Evolutionary conservation across 2,113 vertebrate species (phyloP).

Genomic region (Trochalopteron elliotii): DNA sequence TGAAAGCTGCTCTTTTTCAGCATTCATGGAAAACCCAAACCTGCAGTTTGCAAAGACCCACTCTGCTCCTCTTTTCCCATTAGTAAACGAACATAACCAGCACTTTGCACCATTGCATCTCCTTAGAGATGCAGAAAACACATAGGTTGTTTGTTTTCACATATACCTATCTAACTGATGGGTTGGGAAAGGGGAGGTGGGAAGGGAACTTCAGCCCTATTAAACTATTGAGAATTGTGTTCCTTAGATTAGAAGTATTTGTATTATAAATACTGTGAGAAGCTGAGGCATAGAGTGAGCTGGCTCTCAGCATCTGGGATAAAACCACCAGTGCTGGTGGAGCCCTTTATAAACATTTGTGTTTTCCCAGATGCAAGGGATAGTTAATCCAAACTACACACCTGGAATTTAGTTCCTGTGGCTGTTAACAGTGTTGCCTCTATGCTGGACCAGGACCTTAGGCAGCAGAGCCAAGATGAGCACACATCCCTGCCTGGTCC

Average conservation of each 20-base stretch:
- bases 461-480: fast-evolving
- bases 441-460: fast-evolving
- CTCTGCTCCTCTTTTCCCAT: not conserved
- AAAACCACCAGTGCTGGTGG: not conserved
- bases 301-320: not conserved
- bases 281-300: not conserved
- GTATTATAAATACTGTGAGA: not conserved
- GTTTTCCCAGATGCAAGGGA: not conserved
- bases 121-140: slow-evolving; percentile 52
- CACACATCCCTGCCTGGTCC: not conserved
- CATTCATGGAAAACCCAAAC: not conserved
- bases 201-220: slow-evolving; percentile 47
- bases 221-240: slow-evolving; percentile 27
- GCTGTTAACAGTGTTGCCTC: not conserved
- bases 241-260: slow-evolving; percentile 34
- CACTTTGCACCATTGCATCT: slow-evolving; percentile 23
- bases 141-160: slow-evolving; percentile 66
- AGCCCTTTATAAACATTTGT: slow-evolving; percentile 6
- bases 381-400: not conserved
- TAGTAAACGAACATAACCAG: not conserved
- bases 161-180: slow-evolving; percentile 64
- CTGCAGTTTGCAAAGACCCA: not conserved
- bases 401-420: not conserved
- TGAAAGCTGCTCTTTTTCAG: not conserved
- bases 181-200: slow-evolving; percentile 27